Evolutionary conservation across 2,113 vertebrate genomes (phyloP).

Genomic region (Cnemophilus loriae): DNA sequence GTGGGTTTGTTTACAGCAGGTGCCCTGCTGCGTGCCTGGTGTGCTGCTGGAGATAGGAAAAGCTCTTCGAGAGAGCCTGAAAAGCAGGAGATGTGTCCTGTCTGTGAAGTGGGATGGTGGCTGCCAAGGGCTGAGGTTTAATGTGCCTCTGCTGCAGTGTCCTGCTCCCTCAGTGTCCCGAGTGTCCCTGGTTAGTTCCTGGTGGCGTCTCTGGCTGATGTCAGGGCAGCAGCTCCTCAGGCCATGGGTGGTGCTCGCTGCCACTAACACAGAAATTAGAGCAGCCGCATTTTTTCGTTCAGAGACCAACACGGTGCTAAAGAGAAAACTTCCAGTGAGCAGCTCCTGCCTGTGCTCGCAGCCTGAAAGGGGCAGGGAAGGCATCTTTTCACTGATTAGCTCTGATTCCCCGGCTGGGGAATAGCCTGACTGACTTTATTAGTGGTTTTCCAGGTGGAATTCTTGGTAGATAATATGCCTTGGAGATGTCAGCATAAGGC

Average conservation of each 20-base stretch:
- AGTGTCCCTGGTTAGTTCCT: not conserved
- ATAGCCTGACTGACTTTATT: not conserved
- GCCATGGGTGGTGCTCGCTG: rapidly evolving
- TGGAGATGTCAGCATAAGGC: rapidly evolving
- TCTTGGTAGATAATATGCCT: not conserved
- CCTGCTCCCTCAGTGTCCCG: not conserved
- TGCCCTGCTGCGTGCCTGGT: not conserved
- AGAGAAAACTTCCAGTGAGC: not conserved
- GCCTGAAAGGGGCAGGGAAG: not conserved
- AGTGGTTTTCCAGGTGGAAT: not conserved
- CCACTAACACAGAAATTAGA: not conserved
- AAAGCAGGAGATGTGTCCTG: not conserved
- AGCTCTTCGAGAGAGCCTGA: not conserved
- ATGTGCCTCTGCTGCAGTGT: not conserved
- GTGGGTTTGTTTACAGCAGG: not conserved
- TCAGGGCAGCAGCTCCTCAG: not conserved
- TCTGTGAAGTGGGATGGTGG: not conserved
- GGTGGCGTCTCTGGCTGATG: not conserved
- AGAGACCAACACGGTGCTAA: not conserved
- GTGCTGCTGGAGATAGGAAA: not conserved
- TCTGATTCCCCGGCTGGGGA: not conserved
- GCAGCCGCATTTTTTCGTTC: not conserved
- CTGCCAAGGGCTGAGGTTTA: not conserved
- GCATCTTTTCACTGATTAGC: not conserved
- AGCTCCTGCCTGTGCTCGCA: not conserved